A percentile compares a stretch with the other conserved stretches of the same genome.
Conservation (phyloP, 2,113 vertebrate species). For the Hippopotamus amphibius region DNA sequence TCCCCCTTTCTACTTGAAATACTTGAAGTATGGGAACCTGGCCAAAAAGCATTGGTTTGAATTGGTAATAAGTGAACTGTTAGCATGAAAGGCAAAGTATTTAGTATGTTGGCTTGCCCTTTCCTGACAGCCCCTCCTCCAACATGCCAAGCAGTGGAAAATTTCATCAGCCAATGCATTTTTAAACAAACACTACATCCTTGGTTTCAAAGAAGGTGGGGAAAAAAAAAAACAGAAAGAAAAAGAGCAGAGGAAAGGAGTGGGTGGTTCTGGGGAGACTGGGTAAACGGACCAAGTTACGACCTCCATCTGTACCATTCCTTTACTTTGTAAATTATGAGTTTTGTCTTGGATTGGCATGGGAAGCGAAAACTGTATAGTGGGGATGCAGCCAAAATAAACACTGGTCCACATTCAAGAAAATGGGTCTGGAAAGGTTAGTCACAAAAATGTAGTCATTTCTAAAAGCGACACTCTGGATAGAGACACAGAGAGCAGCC, state of each 20-base stretch:
- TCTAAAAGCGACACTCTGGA: conserved; percentile 78
- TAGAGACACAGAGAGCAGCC: conserved; percentile 73
- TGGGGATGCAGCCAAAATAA: conserved; percentile 84
- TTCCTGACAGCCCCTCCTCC: conserved; percentile 71
- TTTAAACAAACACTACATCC: conserved; percentile 83
- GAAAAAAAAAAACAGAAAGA: conserved; percentile 50
- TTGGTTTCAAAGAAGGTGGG: conserved; percentile 75
- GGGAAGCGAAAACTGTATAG: conserved; percentile 79
- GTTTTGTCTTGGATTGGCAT: conserved; percentile 84
- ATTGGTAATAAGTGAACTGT: conserved; percentile 64
- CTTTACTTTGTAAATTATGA: conserved; percentile 81
- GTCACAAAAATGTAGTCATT: conserved; percentile 84
- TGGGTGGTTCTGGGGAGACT: conserved; percentile 75
- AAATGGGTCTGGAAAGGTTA: conserved; percentile 85
- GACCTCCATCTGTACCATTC: conserved; percentile 78
- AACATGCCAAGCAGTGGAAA: conserved; percentile 74
- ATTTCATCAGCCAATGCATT: conserved; percentile 74
- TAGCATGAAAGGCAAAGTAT: conserved; percentile 66
- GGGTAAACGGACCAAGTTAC: conserved; percentile 72
- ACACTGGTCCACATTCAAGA: conserved; percentile 84
- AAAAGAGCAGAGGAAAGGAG: conserved; percentile 61
- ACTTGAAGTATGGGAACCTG: conserved; percentile 63
- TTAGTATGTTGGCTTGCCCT: conserved; percentile 58
- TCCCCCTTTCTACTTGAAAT: conserved; percentile 65
- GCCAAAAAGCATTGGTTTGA: conserved; percentile 75